Base-by-base conservation (phyloP, 92 coral and sea anemone genomes). In the Epizoanthus ramosus region DNA sequence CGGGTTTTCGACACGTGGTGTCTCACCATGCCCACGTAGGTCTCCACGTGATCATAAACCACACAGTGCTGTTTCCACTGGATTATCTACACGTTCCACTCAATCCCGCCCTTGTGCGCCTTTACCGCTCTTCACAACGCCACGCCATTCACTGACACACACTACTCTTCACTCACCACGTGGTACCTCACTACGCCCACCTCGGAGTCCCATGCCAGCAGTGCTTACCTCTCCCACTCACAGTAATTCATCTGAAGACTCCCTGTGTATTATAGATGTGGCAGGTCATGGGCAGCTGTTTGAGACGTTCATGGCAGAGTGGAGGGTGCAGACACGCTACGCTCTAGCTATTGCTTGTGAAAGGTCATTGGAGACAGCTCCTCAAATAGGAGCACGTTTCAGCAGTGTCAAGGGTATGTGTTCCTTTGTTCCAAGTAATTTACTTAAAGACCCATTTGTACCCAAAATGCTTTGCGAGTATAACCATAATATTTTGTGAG, bases 321-420 rank as follows among this genome's bases (percentile, higher is more conserved):
- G 99, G 93, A 89, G 85, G 61, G 84, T 82, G 16, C 87, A 93
- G 39, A 84, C 89, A 16, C 85, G 75, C 8, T 92, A 80, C 75
- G 84, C 97, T 37, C 45, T 97, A 4, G 95, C 99, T 23, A 90
- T 97, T 85, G 98, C 93, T 73, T 82, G 91, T 25, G 99, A 97
- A 85, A 91, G 91, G 50, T 66, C 77, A n/a, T 81, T 87, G 57
- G 85, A 83, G 60, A 68, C 73, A 28, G 83, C 80, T 22, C 93
- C 97, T 8, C 94, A 64, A 79, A 97, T 94, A 68, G 99, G 99
- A 54, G 94, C 88, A 3, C 92, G 94, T 24, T 97, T 94, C 85
- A 89, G 89, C 76, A 87, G 91, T 35, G 91, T 50, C 50, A 21
- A 17, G 3, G 82, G 82, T 77, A 77, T 6, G 71, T 77, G 13